Evolutionary conservation across 1,140 invertebrate genomes (phyloP).

Genomic region (Neelides sp.): DNA sequence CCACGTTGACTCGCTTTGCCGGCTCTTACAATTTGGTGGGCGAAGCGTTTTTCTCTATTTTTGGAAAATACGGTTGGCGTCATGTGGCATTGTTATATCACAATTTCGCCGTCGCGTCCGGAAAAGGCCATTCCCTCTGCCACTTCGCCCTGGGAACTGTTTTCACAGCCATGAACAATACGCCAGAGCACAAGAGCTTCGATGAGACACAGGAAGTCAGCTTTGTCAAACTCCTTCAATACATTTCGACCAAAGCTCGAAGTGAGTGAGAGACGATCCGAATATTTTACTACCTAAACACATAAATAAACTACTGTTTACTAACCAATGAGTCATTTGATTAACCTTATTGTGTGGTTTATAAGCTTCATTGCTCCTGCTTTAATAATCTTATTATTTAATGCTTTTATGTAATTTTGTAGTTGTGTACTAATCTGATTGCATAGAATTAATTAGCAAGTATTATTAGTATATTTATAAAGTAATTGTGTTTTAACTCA

Average conservation of each 20-base stretch:
- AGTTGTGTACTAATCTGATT: too few species aligned
- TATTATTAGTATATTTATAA: too few species aligned
- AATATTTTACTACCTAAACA: neutral
- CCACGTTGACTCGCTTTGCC: constrained; percentile 49
- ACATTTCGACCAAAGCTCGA: constrained; percentile 25
- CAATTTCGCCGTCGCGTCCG: constrained; percentile 43
- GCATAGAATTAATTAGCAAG: too few species aligned
- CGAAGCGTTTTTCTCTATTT: constrained; percentile 50
- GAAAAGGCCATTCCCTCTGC: constrained; percentile 51
- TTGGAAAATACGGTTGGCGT: constrained; percentile 57
- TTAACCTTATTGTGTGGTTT: too few species aligned
- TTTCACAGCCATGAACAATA: constrained; percentile 47
- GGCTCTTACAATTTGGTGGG: constrained; percentile 37
- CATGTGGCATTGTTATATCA: constrained; percentile 55
- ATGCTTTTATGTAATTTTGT: too few species aligned
- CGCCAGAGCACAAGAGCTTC: constrained; percentile 48
- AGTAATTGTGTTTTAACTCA: too few species aligned
- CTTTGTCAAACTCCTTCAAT: constrained; percentile 19
- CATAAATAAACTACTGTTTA: neutral
- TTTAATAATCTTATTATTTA: too few species aligned
- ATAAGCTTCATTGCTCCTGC: too few species aligned
- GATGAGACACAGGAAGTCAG: constrained; percentile 39
- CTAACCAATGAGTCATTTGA: neutral
- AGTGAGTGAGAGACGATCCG: constrained; percentile 24
- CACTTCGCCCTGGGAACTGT: constrained; percentile 58